phyloP scores from a whole-genome alignment of 2,113 vertebrate genomes.

The Stictonetta naevosa region DNA sequence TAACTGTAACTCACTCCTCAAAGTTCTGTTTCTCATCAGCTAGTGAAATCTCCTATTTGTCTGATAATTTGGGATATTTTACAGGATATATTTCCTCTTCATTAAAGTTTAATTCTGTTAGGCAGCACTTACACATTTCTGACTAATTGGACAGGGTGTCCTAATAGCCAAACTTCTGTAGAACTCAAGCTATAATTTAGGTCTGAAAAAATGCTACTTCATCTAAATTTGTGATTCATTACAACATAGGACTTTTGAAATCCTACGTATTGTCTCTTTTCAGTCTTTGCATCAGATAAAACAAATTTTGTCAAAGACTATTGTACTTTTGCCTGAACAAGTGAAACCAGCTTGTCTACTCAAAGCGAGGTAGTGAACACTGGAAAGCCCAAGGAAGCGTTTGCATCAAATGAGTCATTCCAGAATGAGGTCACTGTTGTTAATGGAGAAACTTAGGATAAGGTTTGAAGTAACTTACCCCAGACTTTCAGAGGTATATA shows the following conservation, averaged over 20 bases:
- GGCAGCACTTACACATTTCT: neutral
- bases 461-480: neutral
- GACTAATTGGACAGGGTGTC: slow-evolving; percentile 37
- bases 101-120: slow-evolving; percentile 22
- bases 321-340: rapidly evolving
- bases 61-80: neutral
- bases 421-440: neutral
- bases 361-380: neutral
- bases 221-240: neutral
- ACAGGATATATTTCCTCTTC: neutral
- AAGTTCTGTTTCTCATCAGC: neutral
- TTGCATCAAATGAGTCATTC: neutral
- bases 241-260: neutral
- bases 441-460: neutral
- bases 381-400: rapidly evolving
- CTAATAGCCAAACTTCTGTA: neutral
- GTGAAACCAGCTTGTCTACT: neutral
- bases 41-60: neutral
- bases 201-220: neutral
- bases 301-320: neutral
- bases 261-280: neutral
- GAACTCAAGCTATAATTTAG: neutral
- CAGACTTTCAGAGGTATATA: neutral
- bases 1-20: neutral
- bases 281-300: neutral